phyloP scores from a whole-genome alignment of 2,797 vertebrate species.

The Neosilurus hyrtlii region DNA sequence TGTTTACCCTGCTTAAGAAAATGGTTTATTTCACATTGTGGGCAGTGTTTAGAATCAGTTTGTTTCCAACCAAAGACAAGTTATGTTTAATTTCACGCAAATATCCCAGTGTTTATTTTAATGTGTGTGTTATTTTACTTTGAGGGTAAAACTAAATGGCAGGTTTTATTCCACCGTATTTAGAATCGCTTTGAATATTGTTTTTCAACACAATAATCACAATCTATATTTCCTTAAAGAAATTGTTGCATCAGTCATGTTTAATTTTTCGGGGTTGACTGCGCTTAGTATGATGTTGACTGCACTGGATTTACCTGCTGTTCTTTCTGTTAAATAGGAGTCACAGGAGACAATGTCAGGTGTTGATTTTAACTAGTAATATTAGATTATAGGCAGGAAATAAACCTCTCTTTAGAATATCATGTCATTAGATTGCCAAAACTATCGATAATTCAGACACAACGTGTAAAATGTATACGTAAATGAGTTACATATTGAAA shows the following conservation, averaged over 20 bases:
- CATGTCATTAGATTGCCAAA: constrained; percentile 25
- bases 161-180: background rate
- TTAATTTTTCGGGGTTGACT: background rate
- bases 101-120: constrained; percentile 25
- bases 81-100: constrained; percentile 12
- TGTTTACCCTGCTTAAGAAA: background rate
- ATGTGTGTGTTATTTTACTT: constrained; percentile 6
- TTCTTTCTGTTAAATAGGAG: background rate
- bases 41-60: constrained; percentile 18
- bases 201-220: background rate
- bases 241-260: background rate
- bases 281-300: background rate
- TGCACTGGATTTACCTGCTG: background rate
- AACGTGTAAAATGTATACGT: constrained; percentile 37
- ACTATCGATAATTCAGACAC: constrained; percentile 44
- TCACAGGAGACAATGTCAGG: background rate
- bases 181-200: background rate
- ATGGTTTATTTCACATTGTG: constrained; percentile 2
- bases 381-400: constrained; percentile 4
- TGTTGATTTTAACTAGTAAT: constrained; percentile 30
- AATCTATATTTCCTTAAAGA: constrained; percentile 3
- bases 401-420: constrained; percentile 25
- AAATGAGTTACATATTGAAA: constrained; percentile 36
- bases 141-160: background rate
- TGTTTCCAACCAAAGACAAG: constrained; percentile 38